These are phyloP conservation scores for Cyprinodon brontotheroides DNA, from an alignment of 2,113 vertebrate species.

Conservation along the genomic window DNA sequence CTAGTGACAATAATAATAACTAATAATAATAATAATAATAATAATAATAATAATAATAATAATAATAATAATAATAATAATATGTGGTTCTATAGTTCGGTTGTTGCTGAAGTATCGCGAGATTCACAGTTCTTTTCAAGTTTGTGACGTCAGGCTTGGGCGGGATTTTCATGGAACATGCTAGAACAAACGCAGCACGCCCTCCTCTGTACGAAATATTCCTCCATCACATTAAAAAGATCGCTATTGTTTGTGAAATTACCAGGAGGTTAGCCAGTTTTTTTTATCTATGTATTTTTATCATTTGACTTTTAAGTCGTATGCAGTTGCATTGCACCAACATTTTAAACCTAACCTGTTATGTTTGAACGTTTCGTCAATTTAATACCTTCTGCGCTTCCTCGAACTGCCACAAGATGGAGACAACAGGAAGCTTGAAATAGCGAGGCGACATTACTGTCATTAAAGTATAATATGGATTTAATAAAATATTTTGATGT, in stretches of 20 bases:
- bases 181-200: slow-evolving; percentile 80
- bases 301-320: accelerated
- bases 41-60: background rate
- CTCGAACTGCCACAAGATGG: slow-evolving; percentile 38
- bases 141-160: slow-evolving; percentile 73
- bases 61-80: background rate
- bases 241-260: slow-evolving; percentile 4
- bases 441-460: background rate
- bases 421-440: background rate
- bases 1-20: background rate
- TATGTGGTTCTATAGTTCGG: background rate
- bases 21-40: slow-evolving; percentile 1
- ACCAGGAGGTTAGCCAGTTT: background rate
- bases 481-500: background rate
- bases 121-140: slow-evolving; percentile 64
- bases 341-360: background rate
- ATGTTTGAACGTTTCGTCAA: background rate
- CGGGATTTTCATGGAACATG: slow-evolving; percentile 80
- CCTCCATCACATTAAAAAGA: slow-evolving; percentile 68
- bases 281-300: accelerated
- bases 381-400: background rate
- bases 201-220: slow-evolving; percentile 39
- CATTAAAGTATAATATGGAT: background rate
- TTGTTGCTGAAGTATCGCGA: slow-evolving; percentile 48
- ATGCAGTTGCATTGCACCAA: background rate